These are phyloP conservation scores for Gymnobelideus leadbeateri DNA, from an alignment of 2,113 vertebrate species.

Conservation along the genomic window DNA sequence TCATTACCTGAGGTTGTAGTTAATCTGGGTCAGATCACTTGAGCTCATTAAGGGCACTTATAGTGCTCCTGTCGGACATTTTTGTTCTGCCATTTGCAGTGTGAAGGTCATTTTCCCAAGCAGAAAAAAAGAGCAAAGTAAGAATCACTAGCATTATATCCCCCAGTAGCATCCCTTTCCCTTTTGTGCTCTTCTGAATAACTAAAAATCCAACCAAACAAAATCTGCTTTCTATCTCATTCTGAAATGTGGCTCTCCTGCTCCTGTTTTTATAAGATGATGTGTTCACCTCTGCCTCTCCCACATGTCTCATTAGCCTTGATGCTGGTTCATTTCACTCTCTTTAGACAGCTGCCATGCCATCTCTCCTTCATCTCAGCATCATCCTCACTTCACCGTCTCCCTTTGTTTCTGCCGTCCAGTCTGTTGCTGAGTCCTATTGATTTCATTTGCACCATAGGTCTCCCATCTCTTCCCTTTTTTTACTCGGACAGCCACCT, in stretches of 20 bases:
- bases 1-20: neutral
- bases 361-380: neutral
- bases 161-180: neutral
- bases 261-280: neutral
- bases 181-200: neutral
- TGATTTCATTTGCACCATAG: neutral
- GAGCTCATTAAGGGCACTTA: neutral
- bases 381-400: rapidly evolving
- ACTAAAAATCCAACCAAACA: neutral
- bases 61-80: neutral
- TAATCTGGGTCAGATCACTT: neutral
- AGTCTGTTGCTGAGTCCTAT: neutral
- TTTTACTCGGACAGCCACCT: neutral
- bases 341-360: neutral
- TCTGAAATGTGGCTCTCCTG: neutral
- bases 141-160: neutral
- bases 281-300: neutral
- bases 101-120: neutral
- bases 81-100: neutral
- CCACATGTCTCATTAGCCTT: neutral
- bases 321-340: too few species aligned
- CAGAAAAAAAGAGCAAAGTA: neutral
- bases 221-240: neutral
- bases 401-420: neutral
- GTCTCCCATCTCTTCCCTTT: neutral